phyloP scores from a whole-genome alignment of 2,888 invertebrate species.

The Amblyteles armatorius region DNA sequence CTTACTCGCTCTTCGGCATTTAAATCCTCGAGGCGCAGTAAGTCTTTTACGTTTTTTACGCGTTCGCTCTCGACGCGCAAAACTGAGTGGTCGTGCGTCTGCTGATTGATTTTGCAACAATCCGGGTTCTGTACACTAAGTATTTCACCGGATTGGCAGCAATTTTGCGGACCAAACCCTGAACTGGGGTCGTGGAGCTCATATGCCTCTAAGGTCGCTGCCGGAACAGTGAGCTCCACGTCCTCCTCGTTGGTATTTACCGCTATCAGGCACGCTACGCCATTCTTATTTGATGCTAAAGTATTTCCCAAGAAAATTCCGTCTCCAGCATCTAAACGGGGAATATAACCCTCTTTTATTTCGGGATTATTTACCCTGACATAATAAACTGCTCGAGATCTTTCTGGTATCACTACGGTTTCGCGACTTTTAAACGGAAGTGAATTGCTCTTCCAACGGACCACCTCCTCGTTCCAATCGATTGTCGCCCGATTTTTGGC shows the following conservation, averaged over 20 bases:
- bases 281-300: conserved; percentile 26
- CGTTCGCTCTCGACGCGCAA: background rate
- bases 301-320: conserved; percentile 33
- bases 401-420: background rate
- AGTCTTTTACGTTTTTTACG: background rate
- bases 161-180: background rate
- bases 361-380: conserved; percentile 16
- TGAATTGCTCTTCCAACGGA: background rate
- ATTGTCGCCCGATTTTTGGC: conserved; percentile 10
- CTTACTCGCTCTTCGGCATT: conserved; percentile 11
- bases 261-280: conserved; percentile 40
- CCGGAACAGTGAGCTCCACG: conserved; percentile 27
- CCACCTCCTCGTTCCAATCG: conserved; percentile 12
- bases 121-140: background rate
- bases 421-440: conserved; percentile 29
- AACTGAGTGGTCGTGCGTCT: background rate
- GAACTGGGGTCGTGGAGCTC: background rate
- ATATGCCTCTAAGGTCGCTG: conserved; percentile 5
- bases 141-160: background rate
- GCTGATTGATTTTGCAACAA: background rate
- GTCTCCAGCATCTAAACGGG: conserved; percentile 18
- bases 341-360: conserved; percentile 42
- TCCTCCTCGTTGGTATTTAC: conserved; percentile 39
- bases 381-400: conserved; percentile 3
- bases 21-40: conserved; percentile 18